These are phyloP conservation scores for Eupithecia insigniata DNA, from an alignment of 2,888 invertebrate genomes.

Conservation along the genomic window DNA sequence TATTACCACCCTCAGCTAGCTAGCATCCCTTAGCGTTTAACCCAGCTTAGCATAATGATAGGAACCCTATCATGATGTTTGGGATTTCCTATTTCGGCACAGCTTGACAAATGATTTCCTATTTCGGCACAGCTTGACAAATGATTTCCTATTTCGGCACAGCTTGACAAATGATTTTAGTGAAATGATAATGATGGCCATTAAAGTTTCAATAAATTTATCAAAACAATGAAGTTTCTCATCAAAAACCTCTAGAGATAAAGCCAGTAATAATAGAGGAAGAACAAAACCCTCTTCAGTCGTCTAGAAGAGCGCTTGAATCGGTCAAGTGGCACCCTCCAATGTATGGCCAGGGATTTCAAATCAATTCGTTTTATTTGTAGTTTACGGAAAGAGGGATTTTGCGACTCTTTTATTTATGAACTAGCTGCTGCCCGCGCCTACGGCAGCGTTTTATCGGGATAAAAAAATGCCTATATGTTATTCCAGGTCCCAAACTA, in stretches of 20 bases:
- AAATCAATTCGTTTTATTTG: constrained; percentile 33
- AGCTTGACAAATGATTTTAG: neutral
- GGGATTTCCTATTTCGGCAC: too few species aligned
- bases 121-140: too few species aligned
- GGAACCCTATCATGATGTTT: too few species aligned
- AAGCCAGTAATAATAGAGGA: constrained; percentile 19
- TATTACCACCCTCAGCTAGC: too few species aligned
- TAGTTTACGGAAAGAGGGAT: constrained; percentile 3
- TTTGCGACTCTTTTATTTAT: neutral
- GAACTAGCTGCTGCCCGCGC: too few species aligned
- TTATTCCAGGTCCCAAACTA: too few species aligned
- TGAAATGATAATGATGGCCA: neutral
- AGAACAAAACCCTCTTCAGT: constrained; percentile 38
- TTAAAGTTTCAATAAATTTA: neutral
- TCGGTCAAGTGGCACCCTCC: constrained; percentile 42
- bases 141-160: too few species aligned
- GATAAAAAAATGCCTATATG: too few species aligned
- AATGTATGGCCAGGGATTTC: constrained; percentile 40
- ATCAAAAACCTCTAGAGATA: neutral
- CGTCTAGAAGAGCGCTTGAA: constrained; percentile 30
- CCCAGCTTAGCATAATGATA: too few species aligned
- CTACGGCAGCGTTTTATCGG: too few species aligned
- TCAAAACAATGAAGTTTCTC: neutral
- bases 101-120: too few species aligned
- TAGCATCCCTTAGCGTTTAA: too few species aligned